These are phyloP conservation scores for Fringilla coelebs DNA, from an alignment of 2,797 vertebrate species.

Conservation along the genomic window DNA sequence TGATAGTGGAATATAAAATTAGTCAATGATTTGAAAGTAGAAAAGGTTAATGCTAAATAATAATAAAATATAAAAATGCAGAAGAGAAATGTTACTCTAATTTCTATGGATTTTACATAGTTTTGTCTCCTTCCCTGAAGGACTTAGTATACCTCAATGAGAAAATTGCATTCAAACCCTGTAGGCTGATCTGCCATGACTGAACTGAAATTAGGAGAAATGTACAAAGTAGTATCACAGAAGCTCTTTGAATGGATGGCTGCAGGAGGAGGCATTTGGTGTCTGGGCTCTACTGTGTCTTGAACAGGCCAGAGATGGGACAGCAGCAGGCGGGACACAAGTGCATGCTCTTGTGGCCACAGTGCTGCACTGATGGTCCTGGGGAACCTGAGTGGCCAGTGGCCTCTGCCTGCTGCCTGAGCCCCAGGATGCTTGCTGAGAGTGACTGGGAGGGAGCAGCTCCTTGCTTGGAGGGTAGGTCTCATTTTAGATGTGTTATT, in stretches of 20 bases:
- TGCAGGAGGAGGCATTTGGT: background rate
- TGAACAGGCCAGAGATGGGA: background rate
- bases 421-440: background rate
- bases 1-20: constrained; percentile 40
- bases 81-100: constrained; percentile 62
- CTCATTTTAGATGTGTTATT: background rate
- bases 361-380: background rate
- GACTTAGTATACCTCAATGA: constrained; percentile 68
- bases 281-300: background rate
- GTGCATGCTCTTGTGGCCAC: background rate
- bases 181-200: constrained; percentile 55
- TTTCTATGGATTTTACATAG: constrained; percentile 72
- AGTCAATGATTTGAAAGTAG: constrained; percentile 62
- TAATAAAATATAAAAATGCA: constrained; percentile 69
- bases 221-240: background rate
- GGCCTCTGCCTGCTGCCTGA: background rate
- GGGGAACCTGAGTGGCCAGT: background rate
- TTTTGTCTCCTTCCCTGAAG: constrained; percentile 64
- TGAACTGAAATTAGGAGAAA: constrained; percentile 50
- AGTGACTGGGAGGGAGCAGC: background rate
- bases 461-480: rapidly evolving
- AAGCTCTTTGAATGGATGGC: background rate
- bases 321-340: background rate
- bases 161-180: constrained; percentile 71
- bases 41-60: constrained; percentile 75